These are phyloP conservation scores for Tachystola acroxantha DNA, from an alignment of 2,888 invertebrate genomes.

Conservation along the genomic window DNA sequence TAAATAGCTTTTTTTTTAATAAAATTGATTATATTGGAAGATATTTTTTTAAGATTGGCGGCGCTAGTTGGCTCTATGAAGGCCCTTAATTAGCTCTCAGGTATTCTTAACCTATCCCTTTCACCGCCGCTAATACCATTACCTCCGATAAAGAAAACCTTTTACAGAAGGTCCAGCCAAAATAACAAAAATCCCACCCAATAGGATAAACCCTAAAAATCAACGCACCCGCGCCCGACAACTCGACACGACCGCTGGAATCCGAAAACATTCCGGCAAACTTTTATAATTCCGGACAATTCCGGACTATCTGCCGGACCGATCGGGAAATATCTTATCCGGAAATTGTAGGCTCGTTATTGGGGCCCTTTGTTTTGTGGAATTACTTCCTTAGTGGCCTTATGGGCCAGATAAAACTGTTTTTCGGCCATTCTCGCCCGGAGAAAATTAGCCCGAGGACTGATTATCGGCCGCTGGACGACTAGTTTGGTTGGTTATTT, in stretches of 20 bases:
- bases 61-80: no score
- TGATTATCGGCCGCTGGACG: slow-evolving; percentile 38
- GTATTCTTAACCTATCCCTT: no score
- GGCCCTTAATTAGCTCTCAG: no score
- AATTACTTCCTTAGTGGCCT: slow-evolving; percentile 61
- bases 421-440: slow-evolving; percentile 31
- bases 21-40: no score
- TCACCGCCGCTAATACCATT: no score
- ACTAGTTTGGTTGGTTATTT: slow-evolving; percentile 39
- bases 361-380: slow-evolving; percentile 52
- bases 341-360: slow-evolving; percentile 39
- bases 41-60: no score
- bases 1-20: no score
- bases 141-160: no score
- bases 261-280: slow-evolving; percentile 12
- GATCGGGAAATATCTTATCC: slow-evolving; percentile 44
- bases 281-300: slow-evolving; percentile 25
- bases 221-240: background rate
- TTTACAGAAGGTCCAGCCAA: no score
- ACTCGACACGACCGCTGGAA: background rate
- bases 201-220: background rate
- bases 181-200: background rate
- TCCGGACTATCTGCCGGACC: slow-evolving; percentile 34
- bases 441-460: slow-evolving; percentile 44
- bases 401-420: slow-evolving; percentile 62